These are phyloP conservation scores for Xenopus tropicalis DNA, from an alignment of 2,113 vertebrate species.

Conservation along the genomic window DNA sequence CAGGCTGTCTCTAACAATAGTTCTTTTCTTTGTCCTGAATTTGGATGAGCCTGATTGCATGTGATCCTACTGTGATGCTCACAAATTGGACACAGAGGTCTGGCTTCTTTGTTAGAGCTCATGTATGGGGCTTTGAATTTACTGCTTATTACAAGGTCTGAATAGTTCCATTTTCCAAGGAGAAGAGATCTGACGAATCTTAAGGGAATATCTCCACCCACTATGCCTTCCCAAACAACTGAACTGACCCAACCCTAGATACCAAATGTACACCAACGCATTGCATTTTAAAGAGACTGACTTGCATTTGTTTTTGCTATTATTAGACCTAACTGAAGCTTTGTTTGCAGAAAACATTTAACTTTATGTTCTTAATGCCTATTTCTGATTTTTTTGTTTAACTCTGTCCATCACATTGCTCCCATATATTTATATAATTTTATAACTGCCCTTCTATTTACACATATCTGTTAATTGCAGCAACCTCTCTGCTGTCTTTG, in stretches of 20 bases:
- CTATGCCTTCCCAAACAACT: background rate
- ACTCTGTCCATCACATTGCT: too few relatives aligned
- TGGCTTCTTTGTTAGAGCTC: conserved; percentile 1
- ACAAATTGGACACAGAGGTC: background rate
- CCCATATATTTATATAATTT: too few relatives aligned
- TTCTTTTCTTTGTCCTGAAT: conserved; percentile 4
- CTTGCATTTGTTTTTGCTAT: too few relatives aligned
- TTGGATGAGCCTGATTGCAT: background rate
- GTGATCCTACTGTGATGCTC: background rate
- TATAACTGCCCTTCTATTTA: too few relatives aligned
- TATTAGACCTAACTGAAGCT: too few relatives aligned
- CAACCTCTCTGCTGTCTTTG: too few relatives aligned
- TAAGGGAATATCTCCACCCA: background rate
- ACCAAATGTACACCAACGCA: background rate
- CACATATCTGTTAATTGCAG: too few relatives aligned
- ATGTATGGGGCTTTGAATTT: background rate
- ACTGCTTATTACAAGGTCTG: conserved; percentile 4
- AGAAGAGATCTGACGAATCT: background rate
- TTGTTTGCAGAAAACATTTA: too few relatives aligned
- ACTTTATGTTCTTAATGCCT: too few relatives aligned
- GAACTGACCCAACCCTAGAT: background rate
- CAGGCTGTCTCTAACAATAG: background rate
- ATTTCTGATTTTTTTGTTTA: too few relatives aligned
- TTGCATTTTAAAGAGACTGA: background rate
- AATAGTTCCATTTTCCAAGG: background rate